Percentiles rank a stretch among this genome's conserved stretches.
These are phyloP conservation scores for Hyles lineata DNA, from an alignment of 2,888 invertebrate species.

Conservation along the genomic window DNA sequence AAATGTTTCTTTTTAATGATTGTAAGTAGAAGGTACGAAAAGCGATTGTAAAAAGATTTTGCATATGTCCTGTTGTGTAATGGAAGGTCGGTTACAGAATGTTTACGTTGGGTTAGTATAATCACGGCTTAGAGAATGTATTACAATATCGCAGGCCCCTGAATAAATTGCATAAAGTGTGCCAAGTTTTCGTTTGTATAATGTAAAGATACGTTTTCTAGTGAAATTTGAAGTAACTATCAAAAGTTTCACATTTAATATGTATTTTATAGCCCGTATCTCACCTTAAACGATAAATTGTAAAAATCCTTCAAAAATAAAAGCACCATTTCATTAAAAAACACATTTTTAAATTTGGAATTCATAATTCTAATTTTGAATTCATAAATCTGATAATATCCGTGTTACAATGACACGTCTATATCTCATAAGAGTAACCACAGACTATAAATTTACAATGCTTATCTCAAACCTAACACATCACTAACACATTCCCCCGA, in stretches of 20 bases:
- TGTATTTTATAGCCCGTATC: too few relatives aligned
- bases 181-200: not conserved
- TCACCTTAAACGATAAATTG: too few relatives aligned
- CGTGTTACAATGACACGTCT: too few relatives aligned
- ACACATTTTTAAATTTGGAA: not conserved
- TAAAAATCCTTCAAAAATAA: not conserved
- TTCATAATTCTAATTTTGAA: not conserved
- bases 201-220: too few relatives aligned
- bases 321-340: not conserved
- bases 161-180: not conserved
- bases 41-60: conserved; percentile 10
- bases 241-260: too few relatives aligned
- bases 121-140: not conserved
- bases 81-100: not conserved
- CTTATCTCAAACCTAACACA: too few relatives aligned
- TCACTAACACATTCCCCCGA: too few relatives aligned
- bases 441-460: too few relatives aligned
- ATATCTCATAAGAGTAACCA: too few relatives aligned
- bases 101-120: not conserved
- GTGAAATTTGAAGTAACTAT: too few relatives aligned
- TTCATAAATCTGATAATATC: not conserved
- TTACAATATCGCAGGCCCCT: not conserved
- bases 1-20: conserved; percentile 10
- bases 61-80: not conserved
- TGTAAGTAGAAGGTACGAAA: not conserved